phyloP scores from a whole-genome alignment of 2,888 invertebrate genomes.

The Idaea biselata region DNA sequence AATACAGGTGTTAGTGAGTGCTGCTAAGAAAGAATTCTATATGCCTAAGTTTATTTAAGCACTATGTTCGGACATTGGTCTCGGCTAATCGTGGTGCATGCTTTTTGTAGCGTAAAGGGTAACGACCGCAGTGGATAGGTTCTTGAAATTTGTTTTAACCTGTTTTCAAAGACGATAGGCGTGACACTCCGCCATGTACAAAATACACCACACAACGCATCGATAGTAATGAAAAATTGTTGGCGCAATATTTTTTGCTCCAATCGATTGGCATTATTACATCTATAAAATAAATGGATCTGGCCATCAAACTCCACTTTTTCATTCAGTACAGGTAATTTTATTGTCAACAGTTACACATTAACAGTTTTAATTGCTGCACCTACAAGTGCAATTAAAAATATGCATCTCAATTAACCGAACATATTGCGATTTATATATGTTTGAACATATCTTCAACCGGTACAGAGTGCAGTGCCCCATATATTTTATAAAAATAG shows the following conservation, averaged over 20 bases:
- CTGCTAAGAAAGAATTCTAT: no score
- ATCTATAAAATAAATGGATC: conserved; percentile 21
- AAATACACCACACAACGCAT: conserved; percentile 37
- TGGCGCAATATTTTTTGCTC: not conserved
- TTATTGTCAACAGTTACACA: conserved; percentile 15
- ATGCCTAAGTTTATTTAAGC: conserved; percentile 24
- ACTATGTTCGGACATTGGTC: conserved; percentile 48
- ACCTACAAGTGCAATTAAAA: conserved; percentile 19
- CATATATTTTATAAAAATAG: not conserved
- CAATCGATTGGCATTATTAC: conserved; percentile 17
- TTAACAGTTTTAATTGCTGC: conserved; percentile 23
- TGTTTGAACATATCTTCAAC: conserved; percentile 19
- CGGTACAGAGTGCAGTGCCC: not conserved
- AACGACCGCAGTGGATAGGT: conserved; percentile 67
- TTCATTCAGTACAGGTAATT: conserved; percentile 22
- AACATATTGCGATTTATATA: conserved; percentile 24
- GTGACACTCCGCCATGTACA: conserved; percentile 60
- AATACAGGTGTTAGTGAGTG: no score
- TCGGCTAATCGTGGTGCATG: conserved; percentile 55
- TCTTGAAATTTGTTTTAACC: conserved; percentile 74
- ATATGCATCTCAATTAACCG: conserved; percentile 23
- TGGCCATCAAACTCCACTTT: conserved; percentile 18
- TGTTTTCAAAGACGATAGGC: conserved; percentile 65
- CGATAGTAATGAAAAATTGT: conserved; percentile 14
- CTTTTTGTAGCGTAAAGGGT: conserved; percentile 66